Evolutionary conservation across 64 coral and sea anemone species (phyloP).

Genomic region (Astreopora myriophthalma): DNA sequence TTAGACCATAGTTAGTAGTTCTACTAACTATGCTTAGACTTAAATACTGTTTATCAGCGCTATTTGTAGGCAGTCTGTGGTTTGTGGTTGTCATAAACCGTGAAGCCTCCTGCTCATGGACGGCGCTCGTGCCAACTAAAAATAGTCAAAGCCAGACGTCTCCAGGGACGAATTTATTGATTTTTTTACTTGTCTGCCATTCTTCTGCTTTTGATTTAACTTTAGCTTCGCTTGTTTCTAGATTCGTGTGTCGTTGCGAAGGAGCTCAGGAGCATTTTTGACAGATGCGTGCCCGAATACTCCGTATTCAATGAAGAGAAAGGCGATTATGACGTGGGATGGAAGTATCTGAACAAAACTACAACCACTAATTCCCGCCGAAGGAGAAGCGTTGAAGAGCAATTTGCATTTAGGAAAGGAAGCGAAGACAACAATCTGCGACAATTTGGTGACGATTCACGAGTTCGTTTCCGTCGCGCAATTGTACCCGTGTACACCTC

Average conservation of each 20-base stretch:
- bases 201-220: not conserved
- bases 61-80: too few relatives aligned
- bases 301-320: slow-evolving; percentile 53
- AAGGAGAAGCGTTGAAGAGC: slow-evolving; percentile 71
- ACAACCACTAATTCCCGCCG: slow-evolving; percentile 20
- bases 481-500: slow-evolving; percentile 82
- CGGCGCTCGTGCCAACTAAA: too few relatives aligned
- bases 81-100: too few relatives aligned
- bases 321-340: slow-evolving; percentile 67
- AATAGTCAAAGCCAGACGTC: too few relatives aligned
- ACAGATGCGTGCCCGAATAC: slow-evolving; percentile 16
- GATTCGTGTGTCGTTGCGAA: slow-evolving; percentile 9
- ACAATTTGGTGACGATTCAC: not conserved
- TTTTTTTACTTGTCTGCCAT: not conserved
- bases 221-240: not conserved
- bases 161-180: too few relatives aligned
- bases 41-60: too few relatives aligned
- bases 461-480: slow-evolving; percentile 63
- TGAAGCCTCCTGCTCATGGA: too few relatives aligned
- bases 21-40: too few relatives aligned
- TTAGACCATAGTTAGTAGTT: too few relatives aligned
- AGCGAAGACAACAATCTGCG: not conserved
- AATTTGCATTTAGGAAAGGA: slow-evolving; percentile 45
- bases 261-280: not conserved
- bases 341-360: slow-evolving; percentile 68